Evolutionary conservation across 1,140 invertebrate genomes (phyloP), one percentile per base, ranked within the genome.

Genomic region (Aphelinus atriplicis): DNA sequence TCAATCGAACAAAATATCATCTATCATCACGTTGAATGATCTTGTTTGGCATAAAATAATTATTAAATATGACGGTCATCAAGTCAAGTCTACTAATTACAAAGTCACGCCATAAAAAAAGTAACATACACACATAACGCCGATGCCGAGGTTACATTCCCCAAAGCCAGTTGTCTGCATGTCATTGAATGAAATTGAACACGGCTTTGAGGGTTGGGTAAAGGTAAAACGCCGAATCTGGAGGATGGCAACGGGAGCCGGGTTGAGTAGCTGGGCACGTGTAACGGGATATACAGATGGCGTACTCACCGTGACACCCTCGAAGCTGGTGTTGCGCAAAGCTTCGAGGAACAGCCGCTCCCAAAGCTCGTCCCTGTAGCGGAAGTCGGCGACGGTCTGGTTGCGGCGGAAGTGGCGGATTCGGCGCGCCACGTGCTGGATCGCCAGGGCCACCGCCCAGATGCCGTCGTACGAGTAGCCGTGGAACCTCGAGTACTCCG

Each of bases 401-500:
- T 95, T 93, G 4, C 92, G 90, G 60, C 91, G 89, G 78, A 87
- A 87, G 71, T 89, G 86, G 7, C 88, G 85, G 66, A 93, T 90
- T 73, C 90, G 88, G 78, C 94, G 92, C 0, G 95, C 93, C 53
- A 97, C 95, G 77, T 94, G 93, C 79, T 97, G 94, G 73, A 97
- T 95, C 10, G 96, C 95, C 72, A 97, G 85, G 0, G 97, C 97
- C 71, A 98, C 96, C 1, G 97, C 95, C 97, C 97, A 99, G 72
- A 99, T 95, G 84, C 95, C 96, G 86, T 99, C 97, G 87, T 98
- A 98, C 9, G 97, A 97, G 85, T 98, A 99, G 1, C 97, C 97
- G 84, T 99, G 97, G 85, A 97, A 98, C 64, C 96, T 91, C 10
- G 96, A 98, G 85, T 97, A 98, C 81, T 97, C 95, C 0, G 86